Conservation (phyloP, 2,113 vertebrate genomes). For the Oreochromis aureus region DNA sequence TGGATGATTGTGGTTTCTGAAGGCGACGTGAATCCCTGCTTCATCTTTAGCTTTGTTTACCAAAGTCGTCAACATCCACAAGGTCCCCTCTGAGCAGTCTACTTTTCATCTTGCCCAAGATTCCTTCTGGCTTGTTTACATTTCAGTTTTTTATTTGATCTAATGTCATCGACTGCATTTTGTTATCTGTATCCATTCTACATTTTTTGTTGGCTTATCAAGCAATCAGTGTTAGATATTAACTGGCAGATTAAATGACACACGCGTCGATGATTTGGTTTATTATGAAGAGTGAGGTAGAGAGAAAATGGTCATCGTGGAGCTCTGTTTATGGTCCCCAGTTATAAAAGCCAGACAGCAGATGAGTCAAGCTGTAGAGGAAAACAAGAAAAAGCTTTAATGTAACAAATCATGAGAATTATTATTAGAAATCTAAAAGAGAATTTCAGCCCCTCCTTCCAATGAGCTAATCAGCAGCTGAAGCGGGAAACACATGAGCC, state of each 20-base stretch:
- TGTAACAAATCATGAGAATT: neutral
- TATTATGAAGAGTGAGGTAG: neutral
- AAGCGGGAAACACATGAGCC: neutral
- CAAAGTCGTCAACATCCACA: neutral
- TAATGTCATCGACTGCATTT: neutral
- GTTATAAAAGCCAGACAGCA: constrained; percentile 22
- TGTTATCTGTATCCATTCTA: neutral
- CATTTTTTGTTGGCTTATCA: neutral
- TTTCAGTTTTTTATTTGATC: neutral
- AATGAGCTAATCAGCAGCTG: neutral
- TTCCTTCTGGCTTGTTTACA: neutral
- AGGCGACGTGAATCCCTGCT: neutral
- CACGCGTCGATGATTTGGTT: neutral
- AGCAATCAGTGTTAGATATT: neutral
- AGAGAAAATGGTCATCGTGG: neutral
- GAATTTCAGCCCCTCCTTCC: neutral
- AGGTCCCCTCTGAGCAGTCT: neutral
- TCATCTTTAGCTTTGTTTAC: constrained; percentile 28
- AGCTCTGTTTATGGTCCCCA: neutral
- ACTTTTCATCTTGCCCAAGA: neutral
- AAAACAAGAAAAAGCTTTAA: neutral
- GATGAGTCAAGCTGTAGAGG: constrained; percentile 11
- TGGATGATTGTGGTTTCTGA: neutral
- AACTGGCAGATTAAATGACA: constrained; percentile 9
- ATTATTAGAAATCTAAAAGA: neutral